These are phyloP conservation scores for Sterrhoptilus dennistouni DNA, from an alignment of 2,113 vertebrate species.

Conservation along the genomic window DNA sequence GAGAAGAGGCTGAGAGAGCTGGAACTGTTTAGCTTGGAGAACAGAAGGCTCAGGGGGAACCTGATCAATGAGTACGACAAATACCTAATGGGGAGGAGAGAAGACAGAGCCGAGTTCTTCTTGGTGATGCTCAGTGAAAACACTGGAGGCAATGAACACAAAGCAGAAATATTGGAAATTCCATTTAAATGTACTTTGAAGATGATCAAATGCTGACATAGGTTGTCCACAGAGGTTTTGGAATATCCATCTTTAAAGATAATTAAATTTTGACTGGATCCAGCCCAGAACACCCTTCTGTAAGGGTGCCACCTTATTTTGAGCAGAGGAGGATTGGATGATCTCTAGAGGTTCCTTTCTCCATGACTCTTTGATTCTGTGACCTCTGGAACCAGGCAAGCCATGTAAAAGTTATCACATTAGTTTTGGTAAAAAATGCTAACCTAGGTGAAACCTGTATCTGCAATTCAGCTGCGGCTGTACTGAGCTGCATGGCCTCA, in stretches of 20 bases:
- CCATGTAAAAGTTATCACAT: not conserved
- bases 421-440: not conserved
- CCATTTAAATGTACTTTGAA: not conserved
- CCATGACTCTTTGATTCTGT: not conserved
- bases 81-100: not conserved
- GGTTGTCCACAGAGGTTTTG: not conserved
- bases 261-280: not conserved
- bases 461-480: not conserved
- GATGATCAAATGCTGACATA: not conserved
- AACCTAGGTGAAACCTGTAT: not conserved
- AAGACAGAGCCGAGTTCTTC: not conserved
- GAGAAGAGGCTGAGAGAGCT: not conserved
- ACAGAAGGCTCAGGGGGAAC: not conserved
- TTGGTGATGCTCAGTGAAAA: not conserved
- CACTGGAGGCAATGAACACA: not conserved
- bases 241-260: not conserved
- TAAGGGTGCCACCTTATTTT: not conserved
- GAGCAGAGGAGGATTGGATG: not conserved
- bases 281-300: not conserved
- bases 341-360: not conserved
- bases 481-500: not conserved
- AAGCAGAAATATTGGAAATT: not conserved
- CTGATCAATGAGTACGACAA: not conserved
- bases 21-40: not conserved
- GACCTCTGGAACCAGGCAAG: not conserved